Evolutionary conservation across 2,113 vertebrate species (phyloP), one percentile per base, ranked within the genome.

Genomic region (Thunnus thynnus): DNA sequence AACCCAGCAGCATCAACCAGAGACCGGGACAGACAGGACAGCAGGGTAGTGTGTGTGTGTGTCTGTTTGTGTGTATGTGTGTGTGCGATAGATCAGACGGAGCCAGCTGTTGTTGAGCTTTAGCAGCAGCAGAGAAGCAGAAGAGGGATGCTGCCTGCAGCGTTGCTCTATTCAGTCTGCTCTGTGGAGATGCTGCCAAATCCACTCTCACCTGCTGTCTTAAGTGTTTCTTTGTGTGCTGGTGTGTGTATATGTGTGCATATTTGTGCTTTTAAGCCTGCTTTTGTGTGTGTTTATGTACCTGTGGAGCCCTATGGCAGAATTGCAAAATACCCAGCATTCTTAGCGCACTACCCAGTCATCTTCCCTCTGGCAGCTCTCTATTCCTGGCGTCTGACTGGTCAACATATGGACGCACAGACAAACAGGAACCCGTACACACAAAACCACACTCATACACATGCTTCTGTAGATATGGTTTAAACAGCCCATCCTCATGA

Each of bases 41-140:
- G 82, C 56, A 30, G 56, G 79, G 61, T 50, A 13, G 47, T 50
- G 50, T 66, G 63, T 50, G 52, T 60, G 52, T 46, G 36, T 55
- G 52, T 12, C 54, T 55, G 16, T 58, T 20, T 30, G 50, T 47
- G 60, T 20, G 46, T 13, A 17, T 25, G 27, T 41, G 72, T 9
- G 65, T 36, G 32, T 13, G 16, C 13, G 25, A 67, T 62, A 64
- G 62, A 73, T 80, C 58, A 80, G 62, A 66, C 51, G 62, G 36
- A 81, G 70, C 48, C 64, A 78, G 82, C 83, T 88, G 79, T 67
- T 85, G 71, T 70, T 73, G 67, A 80, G 79, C 78, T 76, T 51
- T 13, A 64, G 72, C 18, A 76, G 74, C 86, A 72, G 67, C 1
- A 11, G 32, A 85, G 72, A 17, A 72, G 61, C 54, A 75, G 56